A percentile compares a stretch with the other conserved stretches of the same genome.
These are phyloP conservation scores for Brachionus calyciflorus DNA, from an alignment of 1,140 invertebrate genomes.

Conservation along the genomic window DNA sequence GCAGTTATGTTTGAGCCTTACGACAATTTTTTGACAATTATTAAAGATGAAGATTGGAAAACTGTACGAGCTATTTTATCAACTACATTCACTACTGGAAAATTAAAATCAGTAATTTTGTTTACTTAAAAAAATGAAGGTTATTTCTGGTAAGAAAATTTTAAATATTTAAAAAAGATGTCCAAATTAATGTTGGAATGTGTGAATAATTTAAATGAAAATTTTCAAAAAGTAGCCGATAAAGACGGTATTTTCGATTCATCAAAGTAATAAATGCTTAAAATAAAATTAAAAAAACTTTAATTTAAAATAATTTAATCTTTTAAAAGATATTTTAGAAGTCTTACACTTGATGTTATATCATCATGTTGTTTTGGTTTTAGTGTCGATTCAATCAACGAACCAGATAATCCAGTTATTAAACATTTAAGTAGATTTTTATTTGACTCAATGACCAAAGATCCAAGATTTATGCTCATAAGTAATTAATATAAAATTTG, in stretches of 20 bases:
- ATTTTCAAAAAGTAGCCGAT: not conserved
- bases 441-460: not conserved
- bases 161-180: not conserved
- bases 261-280: too few species aligned
- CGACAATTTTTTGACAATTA: not conserved
- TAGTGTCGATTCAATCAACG: constrained; percentile 63
- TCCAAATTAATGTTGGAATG: constrained; percentile 35
- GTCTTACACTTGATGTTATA: constrained; percentile 67
- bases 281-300: too few species aligned
- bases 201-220: constrained; percentile 4
- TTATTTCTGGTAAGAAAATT: not conserved
- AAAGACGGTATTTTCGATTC: constrained; percentile 1
- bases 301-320: too few species aligned
- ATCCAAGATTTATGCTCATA: not conserved
- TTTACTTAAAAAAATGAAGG: not conserved
- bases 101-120: constrained; percentile 30
- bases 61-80: constrained; percentile 30
- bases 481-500: not conserved
- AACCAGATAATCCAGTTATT: constrained; percentile 59
- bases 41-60: constrained; percentile 46
- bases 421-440: constrained; percentile 51
- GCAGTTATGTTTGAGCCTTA: constrained; percentile 12
- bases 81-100: constrained; percentile 30
- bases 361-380: constrained; percentile 66
- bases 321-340: not conserved